Evolutionary conservation across 2,888 invertebrate genomes (phyloP).

Genomic region (Torymus aiolomorphi): DNA sequence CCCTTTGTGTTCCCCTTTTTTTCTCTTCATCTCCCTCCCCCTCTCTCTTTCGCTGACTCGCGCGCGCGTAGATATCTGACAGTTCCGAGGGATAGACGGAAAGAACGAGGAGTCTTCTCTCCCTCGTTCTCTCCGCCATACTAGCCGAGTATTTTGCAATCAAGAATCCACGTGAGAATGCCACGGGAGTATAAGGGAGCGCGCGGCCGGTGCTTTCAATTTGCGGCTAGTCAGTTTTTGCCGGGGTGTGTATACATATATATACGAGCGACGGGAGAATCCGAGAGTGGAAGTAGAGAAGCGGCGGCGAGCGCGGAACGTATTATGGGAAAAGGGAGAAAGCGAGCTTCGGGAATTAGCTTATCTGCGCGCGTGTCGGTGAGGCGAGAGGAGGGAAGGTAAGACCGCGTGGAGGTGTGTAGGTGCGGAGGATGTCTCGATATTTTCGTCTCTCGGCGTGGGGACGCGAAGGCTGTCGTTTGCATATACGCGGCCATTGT

Average conservation of each 20-base stretch:
- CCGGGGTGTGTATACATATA: constrained; percentile 25
- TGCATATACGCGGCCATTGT: no score
- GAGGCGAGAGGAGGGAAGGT: constrained; percentile 18
- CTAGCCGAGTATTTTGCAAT: constrained; percentile 69
- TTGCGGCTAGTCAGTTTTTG: constrained; percentile 70
- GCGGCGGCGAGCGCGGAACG: constrained; percentile 51
- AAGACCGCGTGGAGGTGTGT: neutral
- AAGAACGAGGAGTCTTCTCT: neutral
- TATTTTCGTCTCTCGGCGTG: no score
- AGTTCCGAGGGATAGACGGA: constrained; percentile 10
- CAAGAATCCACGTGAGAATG: constrained; percentile 69
- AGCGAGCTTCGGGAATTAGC: constrained; percentile 50
- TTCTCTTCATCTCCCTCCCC: constrained; percentile 37
- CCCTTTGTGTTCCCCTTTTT: constrained; percentile 60
- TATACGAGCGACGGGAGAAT: neutral
- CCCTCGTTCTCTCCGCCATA: constrained; percentile 49
- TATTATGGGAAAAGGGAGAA: constrained; percentile 49
- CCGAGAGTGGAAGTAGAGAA: neutral
- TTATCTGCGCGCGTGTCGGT: constrained; percentile 21
- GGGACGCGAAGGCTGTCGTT: no score
- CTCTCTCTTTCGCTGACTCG: neutral
- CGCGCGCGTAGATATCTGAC: neutral
- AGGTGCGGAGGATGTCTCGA: neutral
- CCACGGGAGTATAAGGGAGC: constrained; percentile 62
- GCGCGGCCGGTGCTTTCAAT: constrained; percentile 68